Evolutionary conservation across 2,113 vertebrate species (phyloP).

Genomic region (Microcebus tavaratra): DNA sequence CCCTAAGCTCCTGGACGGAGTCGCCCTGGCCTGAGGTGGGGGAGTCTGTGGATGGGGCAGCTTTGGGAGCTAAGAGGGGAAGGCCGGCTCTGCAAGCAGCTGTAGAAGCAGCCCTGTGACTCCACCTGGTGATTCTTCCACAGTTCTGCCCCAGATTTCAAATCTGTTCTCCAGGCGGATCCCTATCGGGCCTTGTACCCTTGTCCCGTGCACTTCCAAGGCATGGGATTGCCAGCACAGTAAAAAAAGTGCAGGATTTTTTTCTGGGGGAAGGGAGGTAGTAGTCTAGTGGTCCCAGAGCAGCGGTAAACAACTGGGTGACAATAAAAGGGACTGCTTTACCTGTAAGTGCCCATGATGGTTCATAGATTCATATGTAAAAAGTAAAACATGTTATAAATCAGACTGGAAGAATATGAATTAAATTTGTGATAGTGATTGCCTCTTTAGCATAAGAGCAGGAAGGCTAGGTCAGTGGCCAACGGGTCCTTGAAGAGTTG

Average conservation of each 20-base stretch:
- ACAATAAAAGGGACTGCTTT: neutral
- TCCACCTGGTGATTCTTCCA: neutral
- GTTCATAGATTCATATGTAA: neutral
- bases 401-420: neutral
- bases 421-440: neutral
- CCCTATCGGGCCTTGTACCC: neutral
- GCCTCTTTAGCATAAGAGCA: neutral
- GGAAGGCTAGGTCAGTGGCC: neutral
- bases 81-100: neutral
- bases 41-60: neutral
- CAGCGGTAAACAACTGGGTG: neutral
- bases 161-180: neutral
- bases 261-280: neutral
- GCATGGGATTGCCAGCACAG: neutral
- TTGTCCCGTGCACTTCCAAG: neutral
- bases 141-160: neutral
- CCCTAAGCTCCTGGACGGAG: neutral
- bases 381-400: neutral
- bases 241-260: neutral
- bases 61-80: neutral
- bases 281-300: neutral
- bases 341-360: neutral
- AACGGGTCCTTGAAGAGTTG: neutral
- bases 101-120: neutral
- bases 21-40: neutral